Percentiles rank a stretch among this genome's conserved stretches.
phyloP scores from a whole-genome alignment of 2,797 vertebrate genomes.

The Hippopotamyrus pictus region DNA sequence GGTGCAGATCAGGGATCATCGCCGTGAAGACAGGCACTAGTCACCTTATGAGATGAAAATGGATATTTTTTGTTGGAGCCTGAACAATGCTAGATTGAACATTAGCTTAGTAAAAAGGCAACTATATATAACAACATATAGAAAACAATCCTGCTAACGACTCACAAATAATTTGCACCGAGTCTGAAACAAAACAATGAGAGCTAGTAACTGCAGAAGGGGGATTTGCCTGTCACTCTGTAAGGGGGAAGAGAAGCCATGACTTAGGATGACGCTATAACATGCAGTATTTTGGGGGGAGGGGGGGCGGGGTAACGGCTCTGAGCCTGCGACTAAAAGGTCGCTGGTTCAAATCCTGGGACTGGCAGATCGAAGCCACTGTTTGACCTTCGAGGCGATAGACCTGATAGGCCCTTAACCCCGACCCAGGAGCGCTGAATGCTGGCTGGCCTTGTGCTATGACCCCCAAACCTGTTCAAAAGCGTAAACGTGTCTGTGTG shows the following conservation, averaged over 20 bases:
- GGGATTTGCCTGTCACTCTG: background rate
- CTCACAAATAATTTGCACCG: no score
- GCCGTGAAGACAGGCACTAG: background rate
- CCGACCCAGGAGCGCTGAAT: background rate
- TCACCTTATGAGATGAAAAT: background rate
- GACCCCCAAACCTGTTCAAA: background rate
- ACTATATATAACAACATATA: background rate
- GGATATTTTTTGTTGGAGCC: constrained; percentile 23
- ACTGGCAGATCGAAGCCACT: background rate
- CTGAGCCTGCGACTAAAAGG: background rate
- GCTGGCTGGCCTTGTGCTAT: background rate
- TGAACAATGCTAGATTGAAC: constrained; percentile 1
- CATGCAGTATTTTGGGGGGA: background rate
- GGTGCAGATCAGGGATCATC: background rate
- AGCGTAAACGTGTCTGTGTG: background rate
- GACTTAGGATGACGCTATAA: background rate
- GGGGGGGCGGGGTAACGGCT: no score
- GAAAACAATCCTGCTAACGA: background rate
- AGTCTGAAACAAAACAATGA: background rate
- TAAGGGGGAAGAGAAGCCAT: background rate
- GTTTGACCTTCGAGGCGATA: background rate
- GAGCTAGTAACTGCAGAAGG: background rate
- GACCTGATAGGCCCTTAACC: background rate
- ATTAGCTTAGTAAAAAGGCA: background rate
- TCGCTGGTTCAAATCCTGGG: background rate